Evolutionary conservation across 2,113 vertebrate species (phyloP).

Genomic region (Damaliscus lunatus): DNA sequence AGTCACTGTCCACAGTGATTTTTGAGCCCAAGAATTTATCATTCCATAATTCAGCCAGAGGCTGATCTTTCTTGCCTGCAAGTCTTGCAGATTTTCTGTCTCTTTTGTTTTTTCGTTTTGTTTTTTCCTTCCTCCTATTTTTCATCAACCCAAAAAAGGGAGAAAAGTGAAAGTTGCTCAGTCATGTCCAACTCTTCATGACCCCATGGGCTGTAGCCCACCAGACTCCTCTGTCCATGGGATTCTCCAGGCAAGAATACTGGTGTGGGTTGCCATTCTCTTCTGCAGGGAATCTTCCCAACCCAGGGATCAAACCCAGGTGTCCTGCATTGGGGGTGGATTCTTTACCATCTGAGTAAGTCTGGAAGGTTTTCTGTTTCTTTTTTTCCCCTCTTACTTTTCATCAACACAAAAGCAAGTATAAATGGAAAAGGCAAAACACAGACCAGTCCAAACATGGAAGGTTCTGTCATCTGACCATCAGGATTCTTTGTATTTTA

Average conservation of each 20-base stretch:
- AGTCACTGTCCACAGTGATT: background rate
- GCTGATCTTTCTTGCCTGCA: background rate
- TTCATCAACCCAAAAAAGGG: background rate
- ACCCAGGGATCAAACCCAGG: background rate
- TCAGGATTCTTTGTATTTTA: background rate
- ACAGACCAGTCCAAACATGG: background rate
- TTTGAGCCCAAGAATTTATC: background rate
- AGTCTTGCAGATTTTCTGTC: background rate
- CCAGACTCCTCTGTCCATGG: background rate
- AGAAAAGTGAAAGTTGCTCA: background rate
- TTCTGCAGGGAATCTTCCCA: background rate
- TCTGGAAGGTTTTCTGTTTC: background rate
- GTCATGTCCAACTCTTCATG: background rate
- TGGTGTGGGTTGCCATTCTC: background rate
- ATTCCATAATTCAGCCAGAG: background rate
- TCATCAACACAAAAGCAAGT: background rate
- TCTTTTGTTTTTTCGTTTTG: rapidly evolving
- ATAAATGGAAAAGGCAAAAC: background rate
- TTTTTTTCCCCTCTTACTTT: background rate
- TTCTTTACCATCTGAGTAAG: background rate
- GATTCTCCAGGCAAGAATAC: background rate
- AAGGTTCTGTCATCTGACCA: background rate
- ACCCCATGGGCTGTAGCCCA: background rate
- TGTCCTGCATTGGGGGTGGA: background rate
- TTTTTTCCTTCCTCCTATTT: background rate